These are phyloP conservation scores for Mohoua ochrocephala DNA, from an alignment of 2,113 vertebrate genomes.

Conservation along the genomic window DNA sequence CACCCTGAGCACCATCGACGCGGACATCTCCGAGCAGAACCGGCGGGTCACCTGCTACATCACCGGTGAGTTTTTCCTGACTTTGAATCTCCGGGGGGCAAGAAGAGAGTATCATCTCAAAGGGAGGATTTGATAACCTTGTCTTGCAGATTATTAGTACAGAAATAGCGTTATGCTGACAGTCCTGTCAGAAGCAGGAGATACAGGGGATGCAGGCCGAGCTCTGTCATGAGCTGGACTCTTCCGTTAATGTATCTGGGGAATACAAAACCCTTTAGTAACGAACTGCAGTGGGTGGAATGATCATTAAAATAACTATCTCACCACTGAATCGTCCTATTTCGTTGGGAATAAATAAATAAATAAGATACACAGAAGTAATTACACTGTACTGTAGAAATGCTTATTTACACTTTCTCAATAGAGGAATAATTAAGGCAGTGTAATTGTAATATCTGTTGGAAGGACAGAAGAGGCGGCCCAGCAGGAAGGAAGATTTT, in stretches of 20 bases:
- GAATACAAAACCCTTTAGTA: background rate
- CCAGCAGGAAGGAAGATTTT: background rate
- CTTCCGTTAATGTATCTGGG: background rate
- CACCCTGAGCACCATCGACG: conserved; percentile 83
- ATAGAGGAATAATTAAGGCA: background rate
- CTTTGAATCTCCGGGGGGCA: background rate
- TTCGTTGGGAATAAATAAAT: background rate
- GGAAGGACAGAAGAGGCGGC: background rate
- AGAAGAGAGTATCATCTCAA: background rate
- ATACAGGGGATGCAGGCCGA: background rate
- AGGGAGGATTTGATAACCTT: background rate
- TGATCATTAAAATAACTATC: background rate
- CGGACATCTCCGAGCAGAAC: conserved; percentile 86
- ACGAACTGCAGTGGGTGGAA: background rate
- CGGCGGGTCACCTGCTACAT: conserved; percentile 91
- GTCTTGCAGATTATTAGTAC: background rate
- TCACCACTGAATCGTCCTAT: background rate
- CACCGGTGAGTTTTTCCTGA: conserved; percentile 78
- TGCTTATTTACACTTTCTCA: background rate
- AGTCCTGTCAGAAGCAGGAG: background rate
- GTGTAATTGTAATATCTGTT: background rate
- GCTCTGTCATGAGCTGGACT: background rate
- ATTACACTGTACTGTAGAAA: background rate
- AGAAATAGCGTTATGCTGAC: background rate
- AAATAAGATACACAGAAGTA: background rate